These are phyloP conservation scores for Mareca penelope DNA, from an alignment of 2,797 vertebrate genomes.

Conservation along the genomic window DNA sequence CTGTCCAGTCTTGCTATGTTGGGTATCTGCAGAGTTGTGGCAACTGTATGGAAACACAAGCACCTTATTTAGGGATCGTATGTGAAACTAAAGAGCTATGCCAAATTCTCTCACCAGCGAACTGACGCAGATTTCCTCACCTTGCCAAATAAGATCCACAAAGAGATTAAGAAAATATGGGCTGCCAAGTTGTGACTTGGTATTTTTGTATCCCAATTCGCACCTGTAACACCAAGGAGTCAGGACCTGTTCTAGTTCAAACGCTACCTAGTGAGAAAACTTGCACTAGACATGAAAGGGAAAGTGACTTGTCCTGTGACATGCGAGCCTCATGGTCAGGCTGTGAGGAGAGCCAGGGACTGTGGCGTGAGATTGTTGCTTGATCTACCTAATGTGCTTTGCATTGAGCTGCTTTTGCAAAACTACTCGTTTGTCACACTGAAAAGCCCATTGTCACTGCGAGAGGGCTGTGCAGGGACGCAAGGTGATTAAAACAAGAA, in stretches of 20 bases:
- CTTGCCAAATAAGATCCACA: not conserved
- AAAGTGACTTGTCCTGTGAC: too few relatives aligned
- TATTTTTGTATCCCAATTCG: not conserved
- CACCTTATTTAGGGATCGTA: not conserved
- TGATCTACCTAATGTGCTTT: not conserved
- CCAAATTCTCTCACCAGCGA: not conserved
- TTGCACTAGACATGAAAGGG: not conserved
- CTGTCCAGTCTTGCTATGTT: not conserved
- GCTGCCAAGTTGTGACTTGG: not conserved
- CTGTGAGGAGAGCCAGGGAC: not conserved
- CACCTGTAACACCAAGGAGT: not conserved
- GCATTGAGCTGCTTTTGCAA: not conserved
- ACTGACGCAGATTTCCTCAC: not conserved
- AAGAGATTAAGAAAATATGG: not conserved
- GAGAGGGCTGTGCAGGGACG: not conserved
- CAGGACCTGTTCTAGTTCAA: not conserved
- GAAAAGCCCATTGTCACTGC: not conserved
- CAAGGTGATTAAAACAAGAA: not conserved
- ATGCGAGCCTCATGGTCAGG: too few relatives aligned
- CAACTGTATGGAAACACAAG: not conserved
- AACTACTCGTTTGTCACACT: fast-evolving
- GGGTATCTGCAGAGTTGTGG: not conserved
- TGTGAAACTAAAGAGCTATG: not conserved
- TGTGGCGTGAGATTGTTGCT: not conserved
- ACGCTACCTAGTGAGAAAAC: not conserved